A percentile compares a stretch with the other conserved stretches of the same genome.
These are phyloP conservation scores for Characodon lateralis DNA, from an alignment of 2,797 vertebrate genomes.

Conservation along the genomic window DNA sequence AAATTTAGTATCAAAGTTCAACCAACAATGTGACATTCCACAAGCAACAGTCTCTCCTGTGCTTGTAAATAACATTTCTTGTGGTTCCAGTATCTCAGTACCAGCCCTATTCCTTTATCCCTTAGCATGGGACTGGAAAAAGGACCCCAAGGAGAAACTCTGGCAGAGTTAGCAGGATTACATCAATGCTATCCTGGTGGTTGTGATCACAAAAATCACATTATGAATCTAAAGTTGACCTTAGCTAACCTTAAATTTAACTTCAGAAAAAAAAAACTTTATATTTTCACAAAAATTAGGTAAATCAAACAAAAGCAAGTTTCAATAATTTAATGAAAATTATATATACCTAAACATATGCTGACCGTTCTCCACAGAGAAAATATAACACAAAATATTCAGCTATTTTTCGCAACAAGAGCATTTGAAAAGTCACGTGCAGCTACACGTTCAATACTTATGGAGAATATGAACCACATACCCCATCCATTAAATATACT, in stretches of 20 bases:
- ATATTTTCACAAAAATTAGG: neutral
- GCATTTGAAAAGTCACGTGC: neutral
- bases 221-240: neutral
- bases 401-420: neutral
- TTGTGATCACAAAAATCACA: neutral
- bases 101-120: neutral
- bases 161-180: neutral
- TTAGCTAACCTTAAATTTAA: no score
- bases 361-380: neutral
- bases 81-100: neutral
- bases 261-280: no score
- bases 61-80: neutral
- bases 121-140: no score
- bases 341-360: neutral
- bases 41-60: neutral
- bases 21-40: neutral
- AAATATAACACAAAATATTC: neutral
- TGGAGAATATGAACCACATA: slow-evolving; percentile 29
- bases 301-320: neutral
- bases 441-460: slow-evolving; percentile 8
- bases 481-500: slow-evolving; percentile 36
- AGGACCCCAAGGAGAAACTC: no score
- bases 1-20: neutral
- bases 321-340: neutral
- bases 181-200: neutral